phyloP scores from a whole-genome alignment of 2,888 invertebrate genomes.

The Lepeophtheirus nordmannii region DNA sequence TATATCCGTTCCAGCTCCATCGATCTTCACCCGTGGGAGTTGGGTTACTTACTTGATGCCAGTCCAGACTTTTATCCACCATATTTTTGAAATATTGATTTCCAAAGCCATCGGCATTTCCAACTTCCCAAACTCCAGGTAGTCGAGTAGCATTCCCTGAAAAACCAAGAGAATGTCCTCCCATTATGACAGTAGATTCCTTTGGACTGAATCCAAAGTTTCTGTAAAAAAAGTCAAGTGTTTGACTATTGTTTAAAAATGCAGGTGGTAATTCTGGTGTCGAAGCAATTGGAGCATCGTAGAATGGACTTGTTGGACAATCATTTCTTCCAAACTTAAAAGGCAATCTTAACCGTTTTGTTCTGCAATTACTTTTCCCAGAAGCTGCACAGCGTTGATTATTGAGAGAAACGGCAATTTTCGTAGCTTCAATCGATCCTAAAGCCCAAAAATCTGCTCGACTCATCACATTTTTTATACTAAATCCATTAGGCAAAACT shows the following conservation, averaged over 20 bases:
- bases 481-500: not conserved
- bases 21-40: not conserved
- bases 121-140: not conserved
- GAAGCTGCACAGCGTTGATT: not conserved
- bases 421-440: not conserved
- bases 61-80: not conserved
- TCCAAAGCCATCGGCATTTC: not conserved
- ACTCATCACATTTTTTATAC: not conserved
- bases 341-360: not conserved
- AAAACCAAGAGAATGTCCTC: not conserved
- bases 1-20: not conserved
- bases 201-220: not conserved
- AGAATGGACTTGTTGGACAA: not conserved
- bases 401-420: not conserved
- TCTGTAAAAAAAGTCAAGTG: not conserved
- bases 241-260: not conserved
- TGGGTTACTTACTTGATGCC: not conserved
- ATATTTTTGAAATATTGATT: not conserved
- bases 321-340: not conserved
- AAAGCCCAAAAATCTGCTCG: constrained; percentile 3
- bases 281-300: not conserved
- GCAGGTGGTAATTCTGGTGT: not conserved
- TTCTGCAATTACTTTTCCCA: not conserved
- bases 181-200: not conserved
- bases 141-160: not conserved